A percentile compares a stretch with the other conserved stretches of the same genome.
These are phyloP conservation scores for Ornithoptera priamus DNA, from an alignment of 2,888 invertebrate genomes.

Conservation along the genomic window DNA sequence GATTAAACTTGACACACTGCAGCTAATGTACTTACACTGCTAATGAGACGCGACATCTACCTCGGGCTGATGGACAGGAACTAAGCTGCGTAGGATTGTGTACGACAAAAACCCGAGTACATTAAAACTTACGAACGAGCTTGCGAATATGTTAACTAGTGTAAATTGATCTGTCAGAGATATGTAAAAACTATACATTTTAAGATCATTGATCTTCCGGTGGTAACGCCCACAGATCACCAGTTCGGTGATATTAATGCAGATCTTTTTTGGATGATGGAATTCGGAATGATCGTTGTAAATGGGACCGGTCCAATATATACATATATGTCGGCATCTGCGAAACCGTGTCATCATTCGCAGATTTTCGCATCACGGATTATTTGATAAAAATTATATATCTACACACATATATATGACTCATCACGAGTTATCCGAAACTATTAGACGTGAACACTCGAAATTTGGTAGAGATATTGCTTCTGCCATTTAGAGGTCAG, in stretches of 20 bases:
- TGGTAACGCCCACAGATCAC: constrained; percentile 54
- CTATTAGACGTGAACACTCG: no score
- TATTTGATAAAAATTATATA: not conserved
- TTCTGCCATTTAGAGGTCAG: no score
- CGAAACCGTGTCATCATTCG: not conserved
- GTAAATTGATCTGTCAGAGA: not conserved
- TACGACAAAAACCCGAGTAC: not conserved
- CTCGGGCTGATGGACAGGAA: no score
- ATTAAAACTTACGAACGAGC: not conserved
- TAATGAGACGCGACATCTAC: no score
- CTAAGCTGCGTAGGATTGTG: no score
- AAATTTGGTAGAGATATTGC: no score
- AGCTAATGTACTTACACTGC: no score
- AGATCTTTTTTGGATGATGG: constrained; percentile 47
- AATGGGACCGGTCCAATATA: constrained; percentile 49
- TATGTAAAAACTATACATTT: constrained; percentile 13
- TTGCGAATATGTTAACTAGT: not conserved
- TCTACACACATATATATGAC: no score
- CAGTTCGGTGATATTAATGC: constrained; percentile 42
- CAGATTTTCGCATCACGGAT: not conserved
- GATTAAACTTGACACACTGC: no score
- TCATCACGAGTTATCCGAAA: no score
- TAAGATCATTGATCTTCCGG: constrained; percentile 55
- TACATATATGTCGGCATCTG: not conserved
- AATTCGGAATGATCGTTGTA: constrained; percentile 60